phyloP scores from a whole-genome alignment of 2,888 invertebrate genomes.

The Mythimna albipuncta region DNA sequence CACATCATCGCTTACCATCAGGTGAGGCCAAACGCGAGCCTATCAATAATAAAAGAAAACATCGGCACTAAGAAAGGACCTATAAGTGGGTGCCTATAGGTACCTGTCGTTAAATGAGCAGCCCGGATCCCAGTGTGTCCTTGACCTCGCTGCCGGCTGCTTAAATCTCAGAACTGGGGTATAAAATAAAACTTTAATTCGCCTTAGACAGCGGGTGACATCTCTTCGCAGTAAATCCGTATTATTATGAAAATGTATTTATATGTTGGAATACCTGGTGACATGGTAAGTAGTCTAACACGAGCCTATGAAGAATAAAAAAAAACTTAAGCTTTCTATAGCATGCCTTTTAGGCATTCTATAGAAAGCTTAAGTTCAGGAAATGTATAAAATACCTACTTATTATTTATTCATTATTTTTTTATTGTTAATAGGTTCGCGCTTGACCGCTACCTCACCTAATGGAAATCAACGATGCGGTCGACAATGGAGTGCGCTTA shows the following conservation, averaged over 20 bases:
- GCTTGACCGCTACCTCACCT: too few relatives aligned
- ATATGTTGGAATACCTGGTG: neutral
- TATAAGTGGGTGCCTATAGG: slow-evolving; percentile 6
- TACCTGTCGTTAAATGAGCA: slow-evolving; percentile 16
- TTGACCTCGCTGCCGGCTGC: slow-evolving; percentile 23
- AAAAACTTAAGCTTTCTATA: neutral
- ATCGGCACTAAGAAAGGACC: neutral
- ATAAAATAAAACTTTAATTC: slow-evolving; percentile 43
- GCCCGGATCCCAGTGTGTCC: slow-evolving; percentile 23
- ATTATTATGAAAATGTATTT: neutral
- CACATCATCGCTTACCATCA: too few relatives aligned
- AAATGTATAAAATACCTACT: neutral
- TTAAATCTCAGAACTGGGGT: slow-evolving; percentile 1
- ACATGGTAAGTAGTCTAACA: too few relatives aligned
- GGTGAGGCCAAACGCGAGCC: too few relatives aligned
- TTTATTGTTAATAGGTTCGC: too few relatives aligned
- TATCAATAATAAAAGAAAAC: neutral
- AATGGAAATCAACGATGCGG: too few relatives aligned
- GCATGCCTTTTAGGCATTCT: neutral
- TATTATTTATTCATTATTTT: too few relatives aligned
- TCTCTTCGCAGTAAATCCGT: neutral
- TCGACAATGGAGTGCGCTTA: too few relatives aligned
- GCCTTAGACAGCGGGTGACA: neutral
- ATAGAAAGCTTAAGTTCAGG: neutral
- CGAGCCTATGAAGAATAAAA: too few relatives aligned